Base-by-base conservation (phyloP, 2,797 vertebrate genomes). In the Mastacembelus armatus region DNA sequence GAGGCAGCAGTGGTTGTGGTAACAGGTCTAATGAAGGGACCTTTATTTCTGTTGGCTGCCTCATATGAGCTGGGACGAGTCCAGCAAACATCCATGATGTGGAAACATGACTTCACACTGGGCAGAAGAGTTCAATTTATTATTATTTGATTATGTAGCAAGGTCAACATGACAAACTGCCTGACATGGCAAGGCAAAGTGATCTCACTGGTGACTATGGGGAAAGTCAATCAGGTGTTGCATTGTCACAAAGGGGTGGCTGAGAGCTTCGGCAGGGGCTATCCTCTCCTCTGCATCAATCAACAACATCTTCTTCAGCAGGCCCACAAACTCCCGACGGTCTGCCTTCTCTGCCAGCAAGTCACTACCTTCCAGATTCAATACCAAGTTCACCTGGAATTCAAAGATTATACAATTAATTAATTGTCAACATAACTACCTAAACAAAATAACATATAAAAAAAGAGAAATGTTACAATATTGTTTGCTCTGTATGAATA, bases 351-450 rank as follows among this genome's bases (percentile, higher is more conserved):
- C 98, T 56, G 96, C 96, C 88, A 96, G 88, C 89, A 96, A 92
- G 90, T 99, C 97, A 94, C 95, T 95, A 94, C 97, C 96, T 92
- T 99, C 98, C 89, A 99, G 91, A 93, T 98, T 97, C 96, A 99
- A 96, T 92, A 98, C 95, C 89, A 97, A 95, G 94, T 99, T 99
- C 94, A 99, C 98, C 98, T 99, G 81, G 7, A 71, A 62, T 1
- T 57, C 14, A 79, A 49, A 81, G 21, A 52, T 32, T 15, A 38
- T 12, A 47, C n/a, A 1, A 11, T 66, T 56, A 29, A n/a, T 27
- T 2, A 22, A 18, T 4, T 24, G 12, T 27, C 1, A 59, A 22
- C 38, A 61, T 7, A 47, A 33, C 3, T 7, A 35, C 4, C 57
- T n/a, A 11, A 49, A 50, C 8, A 58, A 1, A 21, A 8, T 11